phyloP scores from a whole-genome alignment of 2,888 invertebrate species.

The Drepana falcataria region DNA sequence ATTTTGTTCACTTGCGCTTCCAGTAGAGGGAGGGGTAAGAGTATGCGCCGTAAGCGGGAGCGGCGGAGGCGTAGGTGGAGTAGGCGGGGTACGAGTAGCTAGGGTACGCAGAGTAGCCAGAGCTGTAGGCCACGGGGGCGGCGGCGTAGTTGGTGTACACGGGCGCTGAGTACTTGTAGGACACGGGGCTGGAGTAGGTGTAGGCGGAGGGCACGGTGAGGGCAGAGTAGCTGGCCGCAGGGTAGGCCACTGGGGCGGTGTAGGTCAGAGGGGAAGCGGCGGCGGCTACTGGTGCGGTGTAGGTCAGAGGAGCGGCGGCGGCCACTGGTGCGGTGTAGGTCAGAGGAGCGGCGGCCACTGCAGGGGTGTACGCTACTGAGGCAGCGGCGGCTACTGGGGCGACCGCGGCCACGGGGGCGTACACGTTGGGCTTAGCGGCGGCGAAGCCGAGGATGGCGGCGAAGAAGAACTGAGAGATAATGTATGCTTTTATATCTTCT shows the following conservation, averaged over 20 bases:
- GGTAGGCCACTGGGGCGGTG: conserved; percentile 6
- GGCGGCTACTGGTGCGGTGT: conserved; percentile 3
- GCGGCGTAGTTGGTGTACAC: conserved; percentile 3
- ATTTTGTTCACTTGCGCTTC: conserved; percentile 4
- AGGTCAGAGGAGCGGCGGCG: conserved; percentile 4
- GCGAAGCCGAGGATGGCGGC: conserved; percentile 17
- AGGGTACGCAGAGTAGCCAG: conserved; percentile 1
- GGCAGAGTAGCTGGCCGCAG: conserved; percentile 1
- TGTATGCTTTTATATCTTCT: too few relatives aligned
- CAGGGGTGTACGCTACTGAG: conserved; percentile 9
- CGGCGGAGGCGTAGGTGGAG: conserved; percentile 5
- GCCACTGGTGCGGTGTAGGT: conserved; percentile 3
- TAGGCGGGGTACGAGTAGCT: conserved; percentile 4
- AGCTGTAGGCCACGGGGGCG: background rate
- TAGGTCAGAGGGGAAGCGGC: conserved; percentile 4
- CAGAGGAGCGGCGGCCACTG: background rate
- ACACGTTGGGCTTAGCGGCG: conserved; percentile 16
- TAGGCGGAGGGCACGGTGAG: conserved; percentile 7
- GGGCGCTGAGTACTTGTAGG: conserved; percentile 2
- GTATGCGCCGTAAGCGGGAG: conserved; percentile 3
- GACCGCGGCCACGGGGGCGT: conserved; percentile 5
- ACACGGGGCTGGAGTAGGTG: conserved; percentile 8
- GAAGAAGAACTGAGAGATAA: background rate
- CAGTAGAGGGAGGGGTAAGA: conserved; percentile 6
- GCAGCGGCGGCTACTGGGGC: conserved; percentile 5